Percentiles rank a stretch among this genome's conserved stretches.
Evolutionary conservation across 2,888 invertebrate genomes (phyloP).

Genomic region (Nineta flava): DNA sequence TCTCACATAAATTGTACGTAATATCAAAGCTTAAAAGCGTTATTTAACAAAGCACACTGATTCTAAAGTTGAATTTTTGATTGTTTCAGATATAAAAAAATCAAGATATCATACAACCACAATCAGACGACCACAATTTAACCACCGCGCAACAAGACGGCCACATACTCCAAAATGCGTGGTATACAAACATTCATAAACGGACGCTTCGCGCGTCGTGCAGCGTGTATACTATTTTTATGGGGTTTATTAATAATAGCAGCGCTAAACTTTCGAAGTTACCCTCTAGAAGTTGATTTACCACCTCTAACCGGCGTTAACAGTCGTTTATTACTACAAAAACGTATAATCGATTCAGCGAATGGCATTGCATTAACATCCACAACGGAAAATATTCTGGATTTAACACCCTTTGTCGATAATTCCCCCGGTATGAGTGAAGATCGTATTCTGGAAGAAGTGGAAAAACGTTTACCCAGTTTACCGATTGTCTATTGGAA

Average conservation of each 20-base stretch:
- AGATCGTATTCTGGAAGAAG: slow-evolving; percentile 59
- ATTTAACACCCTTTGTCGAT: slow-evolving; percentile 42
- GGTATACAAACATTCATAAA: background rate
- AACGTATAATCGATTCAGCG: slow-evolving; percentile 21
- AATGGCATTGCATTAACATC: slow-evolving; percentile 20
- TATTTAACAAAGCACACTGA: too few species aligned
- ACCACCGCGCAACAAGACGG: background rate
- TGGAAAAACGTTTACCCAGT: slow-evolving; percentile 65
- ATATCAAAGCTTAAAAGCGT: too few species aligned
- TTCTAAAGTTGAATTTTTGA: too few species aligned
- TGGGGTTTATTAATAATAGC: slow-evolving; percentile 11
- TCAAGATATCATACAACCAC: too few species aligned
- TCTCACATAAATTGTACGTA: too few species aligned
- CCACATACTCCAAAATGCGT: background rate
- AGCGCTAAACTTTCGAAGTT: slow-evolving; percentile 25
- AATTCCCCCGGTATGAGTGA: slow-evolving; percentile 46
- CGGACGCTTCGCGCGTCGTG: slow-evolving; percentile 2
- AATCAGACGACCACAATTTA: too few species aligned
- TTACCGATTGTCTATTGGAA: slow-evolving; percentile 77
- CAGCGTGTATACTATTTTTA: background rate
- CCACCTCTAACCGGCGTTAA: slow-evolving; percentile 20
- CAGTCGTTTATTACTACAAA: slow-evolving; percentile 35
- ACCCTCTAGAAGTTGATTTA: slow-evolving; percentile 24
- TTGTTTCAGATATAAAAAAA: too few species aligned
- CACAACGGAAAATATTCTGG: slow-evolving; percentile 27